A percentile compares a stretch with the other conserved stretches of the same genome.
phyloP scores from a whole-genome alignment of 1,140 invertebrate genomes.

The Odontomachus brunneus region DNA sequence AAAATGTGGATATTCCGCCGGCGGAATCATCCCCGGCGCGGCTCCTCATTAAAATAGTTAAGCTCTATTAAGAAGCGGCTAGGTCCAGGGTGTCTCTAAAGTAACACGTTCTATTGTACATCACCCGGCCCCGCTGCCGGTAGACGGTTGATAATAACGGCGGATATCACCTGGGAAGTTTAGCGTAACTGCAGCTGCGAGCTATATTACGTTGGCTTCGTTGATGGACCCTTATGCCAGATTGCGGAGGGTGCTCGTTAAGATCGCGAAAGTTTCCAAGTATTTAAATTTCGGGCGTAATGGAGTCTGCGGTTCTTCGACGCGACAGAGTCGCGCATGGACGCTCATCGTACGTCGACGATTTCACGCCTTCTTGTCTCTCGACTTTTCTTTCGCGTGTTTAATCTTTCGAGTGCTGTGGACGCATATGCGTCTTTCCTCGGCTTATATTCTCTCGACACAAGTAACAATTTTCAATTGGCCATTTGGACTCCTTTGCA shows the following conservation, averaged over 20 bases:
- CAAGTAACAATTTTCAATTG: too few relatives aligned
- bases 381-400: not conserved
- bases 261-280: slow-evolving; percentile 50
- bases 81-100: slow-evolving; percentile 61
- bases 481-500: too few relatives aligned
- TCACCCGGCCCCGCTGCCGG: slow-evolving; percentile 33
- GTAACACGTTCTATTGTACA: slow-evolving; percentile 71
- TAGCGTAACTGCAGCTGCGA: slow-evolving; percentile 61
- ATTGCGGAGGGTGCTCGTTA: slow-evolving; percentile 56
- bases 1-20: slow-evolving; percentile 61
- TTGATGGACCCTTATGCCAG: slow-evolving; percentile 54
- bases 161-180: slow-evolving; percentile 70
- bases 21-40: slow-evolving; percentile 65
- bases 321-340: not conserved
- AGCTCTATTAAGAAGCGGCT: slow-evolving; percentile 74
- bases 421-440: not conserved
- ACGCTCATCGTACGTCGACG: not conserved
- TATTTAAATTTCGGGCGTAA: slow-evolving; percentile 47
- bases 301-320: not conserved
- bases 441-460: too few relatives aligned
- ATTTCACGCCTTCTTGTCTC: not conserved
- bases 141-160: slow-evolving; percentile 65
- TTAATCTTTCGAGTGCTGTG: not conserved
- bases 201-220: slow-evolving; percentile 49
- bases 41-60: slow-evolving; percentile 79